A percentile compares a stretch with the other conserved stretches of the same genome.
Conservation (phyloP, 2,797 vertebrate genomes). For the Halcyon leucocephala region DNA sequence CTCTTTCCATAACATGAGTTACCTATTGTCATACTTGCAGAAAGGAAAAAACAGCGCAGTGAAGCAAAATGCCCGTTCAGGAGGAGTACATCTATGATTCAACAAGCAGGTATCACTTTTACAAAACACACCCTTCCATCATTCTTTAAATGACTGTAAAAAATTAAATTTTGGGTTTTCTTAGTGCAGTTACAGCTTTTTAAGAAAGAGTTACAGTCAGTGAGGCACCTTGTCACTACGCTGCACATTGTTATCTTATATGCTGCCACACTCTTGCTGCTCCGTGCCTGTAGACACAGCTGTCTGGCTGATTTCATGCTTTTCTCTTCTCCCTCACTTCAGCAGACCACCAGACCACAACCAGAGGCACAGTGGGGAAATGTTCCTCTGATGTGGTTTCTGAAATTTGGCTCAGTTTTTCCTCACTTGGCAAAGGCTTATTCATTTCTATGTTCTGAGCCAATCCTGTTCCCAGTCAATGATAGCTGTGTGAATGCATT, state of each 20-base stretch:
- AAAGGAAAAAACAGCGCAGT: background rate
- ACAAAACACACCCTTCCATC: background rate
- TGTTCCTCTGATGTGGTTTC: slow-evolving; percentile 31
- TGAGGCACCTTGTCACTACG: background rate
- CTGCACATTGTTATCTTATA: background rate
- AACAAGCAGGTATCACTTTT: background rate
- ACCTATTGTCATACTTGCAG: background rate
- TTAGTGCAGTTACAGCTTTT: background rate
- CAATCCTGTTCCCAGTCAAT: slow-evolving; percentile 6
- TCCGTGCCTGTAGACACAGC: background rate
- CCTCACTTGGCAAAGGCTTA: background rate
- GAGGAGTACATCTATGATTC: background rate
- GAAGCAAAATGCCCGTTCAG: background rate
- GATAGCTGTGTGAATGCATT: background rate
- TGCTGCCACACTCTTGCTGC: background rate
- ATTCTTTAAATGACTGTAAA: background rate
- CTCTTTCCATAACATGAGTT: background rate
- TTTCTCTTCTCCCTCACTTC: slow-evolving; percentile 6
- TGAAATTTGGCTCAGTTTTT: slow-evolving; percentile 24
- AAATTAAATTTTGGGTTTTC: background rate
- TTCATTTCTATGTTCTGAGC: background rate
- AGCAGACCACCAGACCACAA: slow-evolving; percentile 27
- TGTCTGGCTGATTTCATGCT: background rate
- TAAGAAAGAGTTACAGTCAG: background rate
- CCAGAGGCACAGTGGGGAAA: slow-evolving; percentile 5